phyloP scores from a whole-genome alignment of 1,140 invertebrate species.

The Procambarus clarkii region DNA sequence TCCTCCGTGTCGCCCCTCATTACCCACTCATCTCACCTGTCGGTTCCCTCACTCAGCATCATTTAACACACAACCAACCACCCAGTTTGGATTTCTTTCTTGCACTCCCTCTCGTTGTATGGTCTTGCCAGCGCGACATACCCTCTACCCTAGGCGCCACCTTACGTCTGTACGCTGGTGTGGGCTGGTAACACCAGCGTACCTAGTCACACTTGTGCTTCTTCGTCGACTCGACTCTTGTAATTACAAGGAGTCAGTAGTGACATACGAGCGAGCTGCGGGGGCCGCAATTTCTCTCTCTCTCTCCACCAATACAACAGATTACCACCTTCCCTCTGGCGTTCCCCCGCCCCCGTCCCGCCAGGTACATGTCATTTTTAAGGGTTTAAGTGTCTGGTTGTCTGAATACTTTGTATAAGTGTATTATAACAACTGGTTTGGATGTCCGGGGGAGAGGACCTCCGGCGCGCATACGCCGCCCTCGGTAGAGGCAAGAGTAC shows the following conservation, averaged over 20 bases:
- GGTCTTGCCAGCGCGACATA: too few species aligned
- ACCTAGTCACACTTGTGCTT: neutral
- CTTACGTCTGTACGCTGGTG: too few species aligned
- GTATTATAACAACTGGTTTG: constrained; percentile 14
- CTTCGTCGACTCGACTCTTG: constrained; percentile 11
- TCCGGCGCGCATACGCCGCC: neutral
- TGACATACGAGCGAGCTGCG: constrained; percentile 32
- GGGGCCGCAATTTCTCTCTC: constrained; percentile 6
- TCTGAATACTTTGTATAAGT: neutral
- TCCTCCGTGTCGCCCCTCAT: constrained; percentile 41
- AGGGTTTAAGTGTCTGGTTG: neutral
- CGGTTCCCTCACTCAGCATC: neutral
- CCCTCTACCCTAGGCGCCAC: too few species aligned
- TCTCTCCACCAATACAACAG: constrained; percentile 39
- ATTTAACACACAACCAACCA: too few species aligned
- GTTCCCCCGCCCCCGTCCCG: neutral
- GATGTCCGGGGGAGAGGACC: neutral
- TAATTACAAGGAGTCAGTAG: constrained; percentile 20
- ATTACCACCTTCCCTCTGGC: constrained; percentile 1
- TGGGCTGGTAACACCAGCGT: too few species aligned
- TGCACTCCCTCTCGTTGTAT: too few species aligned
- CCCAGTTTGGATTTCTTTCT: too few species aligned
- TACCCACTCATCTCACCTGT: constrained; percentile 47
- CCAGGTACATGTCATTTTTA: neutral
- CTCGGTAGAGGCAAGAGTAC: neutral